Conservation (phyloP, 2,888 invertebrate genomes). For the Cetonia aurata region DNA sequence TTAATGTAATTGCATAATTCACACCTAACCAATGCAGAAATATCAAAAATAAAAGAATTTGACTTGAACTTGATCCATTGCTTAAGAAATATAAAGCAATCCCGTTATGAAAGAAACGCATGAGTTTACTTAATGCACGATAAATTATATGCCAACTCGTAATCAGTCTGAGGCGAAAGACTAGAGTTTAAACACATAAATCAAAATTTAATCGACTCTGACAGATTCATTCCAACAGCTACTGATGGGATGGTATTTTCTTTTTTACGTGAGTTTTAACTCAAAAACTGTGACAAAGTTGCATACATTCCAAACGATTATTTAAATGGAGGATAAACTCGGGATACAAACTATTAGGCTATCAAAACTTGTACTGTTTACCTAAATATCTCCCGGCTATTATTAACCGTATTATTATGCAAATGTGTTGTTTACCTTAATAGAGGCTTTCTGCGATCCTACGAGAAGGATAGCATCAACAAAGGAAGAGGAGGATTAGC, state of each 20-base stretch:
- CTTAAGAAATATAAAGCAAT: no score
- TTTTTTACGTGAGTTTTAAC: not conserved
- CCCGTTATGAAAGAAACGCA: no score
- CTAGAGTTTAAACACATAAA: no score
- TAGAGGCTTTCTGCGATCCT: slow-evolving; percentile 10
- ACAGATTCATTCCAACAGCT: not conserved
- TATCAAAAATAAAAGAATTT: no score
- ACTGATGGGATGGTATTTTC: not conserved
- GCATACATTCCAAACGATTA: slow-evolving; percentile 2
- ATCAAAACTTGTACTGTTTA: slow-evolving; percentile 26
- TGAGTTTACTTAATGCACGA: no score
- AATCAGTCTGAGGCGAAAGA: no score
- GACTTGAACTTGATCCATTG: no score
- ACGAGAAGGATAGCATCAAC: slow-evolving; percentile 5
- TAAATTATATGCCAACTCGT: no score
- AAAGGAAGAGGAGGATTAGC: slow-evolving; percentile 26
- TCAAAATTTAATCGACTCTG: no score
- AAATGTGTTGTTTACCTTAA: slow-evolving; percentile 30
- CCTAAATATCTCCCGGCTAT: slow-evolving; percentile 19
- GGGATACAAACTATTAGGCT: slow-evolving; percentile 14
- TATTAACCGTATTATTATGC: slow-evolving; percentile 32
- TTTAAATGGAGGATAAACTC: slow-evolving; percentile 16
- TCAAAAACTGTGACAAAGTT: not conserved
- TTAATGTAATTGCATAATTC: no score
- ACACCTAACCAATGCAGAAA: no score